These are phyloP conservation scores for Dinoponera quadriceps DNA, from an alignment of 1,140 invertebrate genomes.

Conservation along the genomic window DNA sequence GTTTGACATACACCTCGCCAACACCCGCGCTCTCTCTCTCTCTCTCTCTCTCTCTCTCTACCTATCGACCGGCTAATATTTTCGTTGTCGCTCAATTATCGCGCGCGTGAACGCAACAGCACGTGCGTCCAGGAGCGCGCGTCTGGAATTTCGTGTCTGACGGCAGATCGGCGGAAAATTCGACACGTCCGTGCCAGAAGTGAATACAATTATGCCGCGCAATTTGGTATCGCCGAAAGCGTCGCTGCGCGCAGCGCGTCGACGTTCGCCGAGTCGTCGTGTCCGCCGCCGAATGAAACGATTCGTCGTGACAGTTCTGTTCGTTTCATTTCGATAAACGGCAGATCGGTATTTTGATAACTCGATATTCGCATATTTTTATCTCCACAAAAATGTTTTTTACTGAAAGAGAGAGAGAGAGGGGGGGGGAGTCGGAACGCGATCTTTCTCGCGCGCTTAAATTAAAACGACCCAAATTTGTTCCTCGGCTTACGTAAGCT, in stretches of 20 bases:
- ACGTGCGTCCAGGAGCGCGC: background rate
- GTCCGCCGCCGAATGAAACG: too few species aligned
- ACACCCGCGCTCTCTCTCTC: too few species aligned
- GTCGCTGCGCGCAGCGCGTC: background rate
- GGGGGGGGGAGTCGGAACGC: background rate
- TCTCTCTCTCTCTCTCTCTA: too few species aligned
- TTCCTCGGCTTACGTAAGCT: background rate
- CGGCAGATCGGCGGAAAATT: slow-evolving; percentile 32
- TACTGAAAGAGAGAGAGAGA: too few species aligned
- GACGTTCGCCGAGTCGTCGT: too few species aligned
- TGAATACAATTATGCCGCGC: slow-evolving; percentile 21
- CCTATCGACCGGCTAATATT: slow-evolving; percentile 51
- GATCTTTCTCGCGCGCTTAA: background rate
- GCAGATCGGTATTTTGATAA: slow-evolving; percentile 11
- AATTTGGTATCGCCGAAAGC: background rate
- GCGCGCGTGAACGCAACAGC: background rate
- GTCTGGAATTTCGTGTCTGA: slow-evolving; percentile 45
- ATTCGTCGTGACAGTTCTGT: too few species aligned
- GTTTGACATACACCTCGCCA: slow-evolving; percentile 33
- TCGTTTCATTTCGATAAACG: background rate
- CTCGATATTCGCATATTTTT: background rate
- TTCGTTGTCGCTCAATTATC: slow-evolving; percentile 56
- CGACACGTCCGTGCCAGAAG: slow-evolving; percentile 21
- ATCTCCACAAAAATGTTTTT: too few species aligned
- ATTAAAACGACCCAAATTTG: slow-evolving; percentile 7